phyloP scores from a whole-genome alignment of 2,888 invertebrate genomes.

The Notodonta dromedarius region DNA sequence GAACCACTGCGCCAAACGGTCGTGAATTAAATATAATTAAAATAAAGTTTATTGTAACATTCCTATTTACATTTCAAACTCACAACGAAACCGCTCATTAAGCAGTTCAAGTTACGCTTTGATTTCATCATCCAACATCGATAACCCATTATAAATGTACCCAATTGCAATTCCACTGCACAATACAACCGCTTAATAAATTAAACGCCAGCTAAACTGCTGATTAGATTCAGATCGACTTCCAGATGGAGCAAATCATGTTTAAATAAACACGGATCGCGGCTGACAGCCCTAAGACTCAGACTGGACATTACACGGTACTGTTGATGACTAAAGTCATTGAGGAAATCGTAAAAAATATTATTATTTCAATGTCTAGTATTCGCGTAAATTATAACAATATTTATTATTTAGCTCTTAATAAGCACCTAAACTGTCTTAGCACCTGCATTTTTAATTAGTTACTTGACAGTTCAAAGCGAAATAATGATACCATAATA shows the following conservation, averaged over 20 bases:
- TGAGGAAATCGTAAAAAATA: background rate
- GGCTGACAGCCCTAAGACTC: conserved; percentile 38
- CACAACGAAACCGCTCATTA: too few relatives aligned
- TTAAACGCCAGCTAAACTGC: conserved; percentile 39
- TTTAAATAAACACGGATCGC: conserved; percentile 46
- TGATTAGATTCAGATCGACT: conserved; percentile 49
- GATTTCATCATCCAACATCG: background rate
- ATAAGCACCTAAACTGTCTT: too few relatives aligned
- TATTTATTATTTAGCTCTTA: too few relatives aligned
- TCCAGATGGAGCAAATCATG: conserved; percentile 53
- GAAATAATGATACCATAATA: too few relatives aligned
- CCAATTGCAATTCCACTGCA: background rate
- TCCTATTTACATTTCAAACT: too few relatives aligned
- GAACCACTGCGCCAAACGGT: too few relatives aligned
- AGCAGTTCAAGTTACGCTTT: background rate
- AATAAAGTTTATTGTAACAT: too few relatives aligned
- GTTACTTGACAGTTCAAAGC: too few relatives aligned
- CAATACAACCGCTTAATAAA: conserved; percentile 18
- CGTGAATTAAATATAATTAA: too few relatives aligned
- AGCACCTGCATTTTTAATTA: too few relatives aligned
- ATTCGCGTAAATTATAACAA: too few relatives aligned
- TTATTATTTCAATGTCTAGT: too few relatives aligned
- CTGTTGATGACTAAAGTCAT: background rate
- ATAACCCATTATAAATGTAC: background rate
- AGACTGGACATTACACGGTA: conserved; percentile 11